Base-by-base conservation (phyloP, 2,113 vertebrate species). In the Lamprotornis superbus region DNA sequence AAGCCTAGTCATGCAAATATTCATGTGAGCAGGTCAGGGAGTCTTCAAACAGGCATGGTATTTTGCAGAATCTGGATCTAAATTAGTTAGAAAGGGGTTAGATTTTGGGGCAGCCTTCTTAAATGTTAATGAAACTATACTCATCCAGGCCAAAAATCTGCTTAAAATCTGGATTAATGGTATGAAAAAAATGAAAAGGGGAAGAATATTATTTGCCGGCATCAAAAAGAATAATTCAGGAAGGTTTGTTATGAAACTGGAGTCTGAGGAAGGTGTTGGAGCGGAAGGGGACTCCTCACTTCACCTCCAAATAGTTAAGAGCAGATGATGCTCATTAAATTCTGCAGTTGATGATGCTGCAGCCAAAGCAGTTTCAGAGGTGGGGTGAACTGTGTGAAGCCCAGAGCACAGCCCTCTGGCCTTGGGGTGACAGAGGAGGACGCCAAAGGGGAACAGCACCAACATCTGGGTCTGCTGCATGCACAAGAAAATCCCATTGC, bases 371-470 rank as follows among this genome's bases (percentile, higher is more conserved):
- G 5, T 35, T 40, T 23, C 37, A 5, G 63, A 64, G 64, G 33
- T 16, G 1, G 15, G 30, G 30, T 23, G 37, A 70, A 56, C 49
- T 28, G 55, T 6, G 0, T 1, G 1, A 67, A n/a, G 33, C 33
- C 35, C 47, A 7, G 14, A 35, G 24, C 22, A 30, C 28, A 49
- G 37, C 44, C 12, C 42, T 46, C 71, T 75, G 55, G 42, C 56
- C n/a, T 76, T 31, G 35, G 28, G 50, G 56, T 25, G 60, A 63
- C 25, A 9, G 37, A 87, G 65, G 59, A 60, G 15, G 30, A 40
- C 4, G 56, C 74, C 74, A 76, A 76, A 60, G 74, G 20, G 27
- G 56, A 61, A 6, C 35, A 39, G 27, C 47, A 14, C 16, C 46
- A 10, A 35, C 10, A 3, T 11, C 50, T 40, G 70, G 23, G 4